Percentiles rank a stretch among this genome's conserved stretches.
These are phyloP conservation scores for Drosophila atroscutellata DNA, from an alignment of 2,888 invertebrate species.

Conservation along the genomic window DNA sequence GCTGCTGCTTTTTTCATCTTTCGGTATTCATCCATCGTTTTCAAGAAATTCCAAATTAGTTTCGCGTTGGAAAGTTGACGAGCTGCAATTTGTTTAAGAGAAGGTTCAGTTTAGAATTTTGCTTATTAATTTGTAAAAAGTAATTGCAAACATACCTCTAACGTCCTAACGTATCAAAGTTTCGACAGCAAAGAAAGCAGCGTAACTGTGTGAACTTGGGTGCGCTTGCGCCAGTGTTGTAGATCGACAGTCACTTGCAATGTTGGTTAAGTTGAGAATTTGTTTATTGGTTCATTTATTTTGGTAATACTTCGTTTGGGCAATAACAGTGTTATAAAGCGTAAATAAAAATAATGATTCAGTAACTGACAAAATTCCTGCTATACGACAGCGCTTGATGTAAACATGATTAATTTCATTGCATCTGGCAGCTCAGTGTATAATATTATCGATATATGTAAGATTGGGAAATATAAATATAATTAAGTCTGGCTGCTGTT, in stretches of 20 bases:
- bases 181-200: background rate
- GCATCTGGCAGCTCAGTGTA: background rate
- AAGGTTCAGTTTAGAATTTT: conserved; percentile 13
- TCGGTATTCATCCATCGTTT: too few species aligned
- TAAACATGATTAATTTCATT: background rate
- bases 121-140: too few species aligned
- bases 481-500: too few species aligned
- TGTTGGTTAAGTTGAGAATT: conserved; percentile 4
- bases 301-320: background rate
- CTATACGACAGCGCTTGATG: background rate
- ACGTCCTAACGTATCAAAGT: background rate
- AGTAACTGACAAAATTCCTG: background rate
- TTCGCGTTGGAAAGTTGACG: too few species aligned
- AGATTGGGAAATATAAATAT: too few species aligned
- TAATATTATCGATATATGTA: background rate
- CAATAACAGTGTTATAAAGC: background rate
- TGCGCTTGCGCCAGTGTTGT: conserved; percentile 14
- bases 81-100: too few species aligned
- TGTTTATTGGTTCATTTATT: background rate
- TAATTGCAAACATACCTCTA: too few species aligned
- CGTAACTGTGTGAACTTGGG: conserved; percentile 24
- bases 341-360: too few species aligned
- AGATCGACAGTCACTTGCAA: background rate
- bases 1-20: too few species aligned
- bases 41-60: too few species aligned